Conservation (phyloP, 1,140 invertebrate species). For the Caenorhabditis brenneri region DNA sequence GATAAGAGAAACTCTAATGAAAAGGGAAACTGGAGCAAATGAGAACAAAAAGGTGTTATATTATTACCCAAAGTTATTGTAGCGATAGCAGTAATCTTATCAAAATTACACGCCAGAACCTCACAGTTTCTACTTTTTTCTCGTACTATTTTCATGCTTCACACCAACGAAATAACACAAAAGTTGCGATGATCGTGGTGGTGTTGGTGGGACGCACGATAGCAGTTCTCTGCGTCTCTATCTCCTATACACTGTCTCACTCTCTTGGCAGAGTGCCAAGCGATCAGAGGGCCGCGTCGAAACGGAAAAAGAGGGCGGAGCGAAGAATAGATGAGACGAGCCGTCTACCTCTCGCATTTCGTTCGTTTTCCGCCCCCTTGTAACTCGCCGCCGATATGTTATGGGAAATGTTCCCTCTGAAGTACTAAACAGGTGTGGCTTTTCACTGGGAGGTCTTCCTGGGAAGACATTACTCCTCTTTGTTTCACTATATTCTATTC, state of each 20-base stretch:
- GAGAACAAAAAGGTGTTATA: background rate
- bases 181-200: conserved; percentile 29
- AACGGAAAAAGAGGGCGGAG: conserved; percentile 28
- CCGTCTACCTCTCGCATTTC: conserved; percentile 8
- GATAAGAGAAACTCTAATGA: background rate
- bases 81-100: conserved; percentile 33
- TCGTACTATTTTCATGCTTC: conserved; percentile 30
- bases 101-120: conserved; percentile 17
- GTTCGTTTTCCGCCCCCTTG: background rate
- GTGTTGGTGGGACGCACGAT: background rate
- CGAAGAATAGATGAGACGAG: conserved; percentile 36
- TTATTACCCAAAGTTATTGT: conserved; percentile 33
- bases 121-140: background rate
- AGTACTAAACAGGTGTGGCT: background rate
- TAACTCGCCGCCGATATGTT: conserved; percentile 21
- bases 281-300: conserved; percentile 15
- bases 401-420: conserved; percentile 9
- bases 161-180: conserved; percentile 30
- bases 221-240: background rate
- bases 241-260: background rate
- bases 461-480: background rate
- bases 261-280: conserved; percentile 9
- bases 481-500: too few relatives aligned
- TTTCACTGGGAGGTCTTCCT: background rate
- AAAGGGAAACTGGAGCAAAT: background rate